Percentiles rank a stretch among this genome's conserved stretches.
Conservation (phyloP, 2,797 vertebrate species). For the Galago senegalensis region DNA sequence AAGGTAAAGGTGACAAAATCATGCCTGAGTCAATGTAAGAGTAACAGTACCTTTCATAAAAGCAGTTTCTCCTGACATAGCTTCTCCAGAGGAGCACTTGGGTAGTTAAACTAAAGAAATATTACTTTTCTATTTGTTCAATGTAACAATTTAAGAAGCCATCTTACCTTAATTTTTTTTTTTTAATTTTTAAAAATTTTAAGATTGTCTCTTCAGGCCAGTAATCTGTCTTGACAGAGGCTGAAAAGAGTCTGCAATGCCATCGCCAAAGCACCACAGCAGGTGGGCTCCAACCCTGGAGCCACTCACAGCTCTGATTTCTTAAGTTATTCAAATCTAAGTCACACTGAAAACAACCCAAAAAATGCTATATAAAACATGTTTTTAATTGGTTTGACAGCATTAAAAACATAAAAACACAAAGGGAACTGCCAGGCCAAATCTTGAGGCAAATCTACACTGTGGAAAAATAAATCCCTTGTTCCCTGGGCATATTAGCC, state of each 20-base stretch:
- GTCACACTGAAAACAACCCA: constrained; percentile 2
- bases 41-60: neutral
- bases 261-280: neutral
- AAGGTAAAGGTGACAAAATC: neutral
- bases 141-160: neutral
- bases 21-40: neutral
- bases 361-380: neutral
- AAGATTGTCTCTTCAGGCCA: neutral
- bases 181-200: neutral
- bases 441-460: constrained; percentile 5
- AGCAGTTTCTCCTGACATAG: neutral
- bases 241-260: neutral
- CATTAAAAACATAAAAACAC: neutral
- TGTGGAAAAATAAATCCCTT: neutral
- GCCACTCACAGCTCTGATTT: neutral
- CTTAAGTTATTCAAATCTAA: constrained; percentile 18
- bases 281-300: neutral
- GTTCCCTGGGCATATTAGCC: neutral
- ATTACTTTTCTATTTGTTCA: neutral
- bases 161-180: neutral
- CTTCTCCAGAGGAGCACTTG: neutral
- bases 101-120: neutral
- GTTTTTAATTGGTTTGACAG: neutral
- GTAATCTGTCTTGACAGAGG: neutral
- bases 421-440: neutral